These are phyloP conservation scores for Diaphora mendica DNA, from an alignment of 2,888 invertebrate genomes.

Conservation along the genomic window DNA sequence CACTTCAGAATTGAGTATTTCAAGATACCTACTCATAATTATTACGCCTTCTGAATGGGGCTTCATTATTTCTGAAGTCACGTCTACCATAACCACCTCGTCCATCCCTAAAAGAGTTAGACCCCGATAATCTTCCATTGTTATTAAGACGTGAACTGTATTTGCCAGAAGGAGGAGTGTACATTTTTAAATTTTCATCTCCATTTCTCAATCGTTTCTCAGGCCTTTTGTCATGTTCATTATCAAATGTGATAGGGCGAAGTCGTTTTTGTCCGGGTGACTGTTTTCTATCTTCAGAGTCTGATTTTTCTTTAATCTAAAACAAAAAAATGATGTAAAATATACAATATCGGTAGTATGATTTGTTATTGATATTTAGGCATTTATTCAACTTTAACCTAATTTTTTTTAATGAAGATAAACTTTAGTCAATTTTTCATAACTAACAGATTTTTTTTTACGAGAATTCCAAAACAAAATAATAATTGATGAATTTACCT, in stretches of 20 bases:
- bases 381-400: slow-evolving; percentile 29
- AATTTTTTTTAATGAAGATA: too few relatives aligned
- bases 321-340: slow-evolving; percentile 12
- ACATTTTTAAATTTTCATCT: too few relatives aligned
- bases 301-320: slow-evolving; percentile 67
- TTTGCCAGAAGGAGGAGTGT: too few relatives aligned
- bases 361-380: too few relatives aligned
- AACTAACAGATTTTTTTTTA: too few relatives aligned
- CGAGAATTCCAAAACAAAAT: neutral
- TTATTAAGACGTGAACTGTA: slow-evolving; percentile 41
- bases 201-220: too few relatives aligned
- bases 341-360: neutral
- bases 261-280: slow-evolving; percentile 89
- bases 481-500: slow-evolving; percentile 57
- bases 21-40: slow-evolving; percentile 64
- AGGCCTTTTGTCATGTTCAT: slow-evolving; percentile 71
- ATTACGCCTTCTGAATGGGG: slow-evolving; percentile 74
- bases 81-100: slow-evolving; percentile 80
- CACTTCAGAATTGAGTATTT: neutral
- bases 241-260: slow-evolving; percentile 93
- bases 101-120: slow-evolving; percentile 72
- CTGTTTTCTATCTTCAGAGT: slow-evolving; percentile 62
- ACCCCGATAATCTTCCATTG: slow-evolving; percentile 71
- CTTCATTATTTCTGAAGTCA: slow-evolving; percentile 76
- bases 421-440: too few relatives aligned